Percentiles rank a stretch among this genome's conserved stretches.
These are phyloP conservation scores for Pachyseris speciosa DNA, from an alignment of 64 coral and sea anemone genomes.

Conservation along the genomic window DNA sequence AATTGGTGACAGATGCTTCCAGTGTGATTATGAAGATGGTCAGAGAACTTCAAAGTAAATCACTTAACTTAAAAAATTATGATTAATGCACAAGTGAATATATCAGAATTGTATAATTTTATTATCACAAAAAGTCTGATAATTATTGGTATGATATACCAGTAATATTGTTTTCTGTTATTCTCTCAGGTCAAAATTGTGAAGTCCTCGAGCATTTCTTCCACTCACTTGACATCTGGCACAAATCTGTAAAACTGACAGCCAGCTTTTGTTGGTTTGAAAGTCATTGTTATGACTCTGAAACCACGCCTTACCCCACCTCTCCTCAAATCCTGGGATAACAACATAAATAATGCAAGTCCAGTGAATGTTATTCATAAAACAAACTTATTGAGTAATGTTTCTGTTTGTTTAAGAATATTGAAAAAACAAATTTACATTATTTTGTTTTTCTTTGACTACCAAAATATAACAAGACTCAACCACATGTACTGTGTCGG, in stretches of 20 bases:
- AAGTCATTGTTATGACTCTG: neutral
- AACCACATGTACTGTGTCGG: neutral
- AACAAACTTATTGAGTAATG: neutral
- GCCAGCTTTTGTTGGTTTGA: neutral
- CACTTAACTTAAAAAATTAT: neutral
- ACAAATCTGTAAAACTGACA: constrained; percentile 32
- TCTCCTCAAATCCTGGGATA: neutral
- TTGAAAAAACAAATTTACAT: neutral
- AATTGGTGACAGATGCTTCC: neutral
- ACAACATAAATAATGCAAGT: neutral
- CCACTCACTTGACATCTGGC: constrained; percentile 32
- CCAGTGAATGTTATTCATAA: neutral
- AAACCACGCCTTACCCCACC: neutral
- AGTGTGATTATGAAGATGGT: neutral
- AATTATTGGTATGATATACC: neutral
- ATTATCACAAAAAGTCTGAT: neutral
- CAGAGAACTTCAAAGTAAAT: neutral
- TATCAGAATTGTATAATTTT: neutral
- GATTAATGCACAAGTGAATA: neutral
- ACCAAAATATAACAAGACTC: neutral
- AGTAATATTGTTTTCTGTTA: neutral
- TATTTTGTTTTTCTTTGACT: neutral
- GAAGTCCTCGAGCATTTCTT: neutral
- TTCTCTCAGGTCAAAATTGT: neutral
- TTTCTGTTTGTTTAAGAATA: neutral